phyloP scores from a whole-genome alignment of 1,140 invertebrate species.

The Neodiprion pinetum region DNA sequence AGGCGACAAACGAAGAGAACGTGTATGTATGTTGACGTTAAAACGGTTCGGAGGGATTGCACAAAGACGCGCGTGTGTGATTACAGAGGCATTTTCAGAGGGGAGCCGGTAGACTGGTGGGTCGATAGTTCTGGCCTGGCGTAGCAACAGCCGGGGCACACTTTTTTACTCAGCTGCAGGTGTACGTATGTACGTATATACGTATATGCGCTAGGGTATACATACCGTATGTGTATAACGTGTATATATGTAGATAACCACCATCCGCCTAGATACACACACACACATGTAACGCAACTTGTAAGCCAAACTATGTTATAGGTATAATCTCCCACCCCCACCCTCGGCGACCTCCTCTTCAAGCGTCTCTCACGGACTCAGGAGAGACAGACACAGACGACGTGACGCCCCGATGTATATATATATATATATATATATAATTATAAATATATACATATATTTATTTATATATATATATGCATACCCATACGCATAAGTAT shows the following conservation, averaged over 20 bases:
- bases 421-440: no score
- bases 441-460: no score
- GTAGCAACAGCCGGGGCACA: slow-evolving; percentile 3
- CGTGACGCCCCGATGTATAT: not conserved
- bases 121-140: not conserved
- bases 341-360: no score
- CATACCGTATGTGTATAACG: no score
- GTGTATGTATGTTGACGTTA: not conserved
- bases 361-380: not conserved
- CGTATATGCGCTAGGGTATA: no score
- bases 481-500: no score
- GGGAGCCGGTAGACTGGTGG: not conserved
- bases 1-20: not conserved
- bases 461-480: no score
- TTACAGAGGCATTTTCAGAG: not conserved
- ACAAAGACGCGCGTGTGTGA: not conserved
- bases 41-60: not conserved
- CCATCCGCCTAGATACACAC: no score
- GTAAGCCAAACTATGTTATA: not conserved
- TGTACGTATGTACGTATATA: no score
- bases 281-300: not conserved
- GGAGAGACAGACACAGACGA: not conserved
- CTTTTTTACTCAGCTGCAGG: not conserved
- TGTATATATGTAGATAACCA: no score
- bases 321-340: no score